Evolutionary conservation across 2,797 vertebrate genomes (phyloP), one percentile per base, ranked within the genome.

Genomic region (Rhodeus uyekii): DNA sequence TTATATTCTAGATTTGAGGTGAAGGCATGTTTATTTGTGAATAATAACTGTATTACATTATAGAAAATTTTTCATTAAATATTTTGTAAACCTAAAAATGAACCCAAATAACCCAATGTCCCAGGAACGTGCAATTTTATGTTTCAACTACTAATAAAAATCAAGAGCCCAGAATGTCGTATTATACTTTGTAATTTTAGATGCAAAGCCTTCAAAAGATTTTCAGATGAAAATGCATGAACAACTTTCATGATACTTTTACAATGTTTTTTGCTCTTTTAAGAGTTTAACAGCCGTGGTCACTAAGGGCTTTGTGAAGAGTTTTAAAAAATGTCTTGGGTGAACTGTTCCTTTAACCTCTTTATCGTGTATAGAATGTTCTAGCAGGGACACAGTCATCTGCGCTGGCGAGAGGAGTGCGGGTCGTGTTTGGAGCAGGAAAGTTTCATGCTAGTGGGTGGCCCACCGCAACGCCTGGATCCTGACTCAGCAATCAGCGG

Each of bases 401-500:
- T 93, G 90, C 76, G 76, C 80, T 58, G 81, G 83, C 8, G 46
- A 64, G 19, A 38, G 32, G 44, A 83, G 58, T 38, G 27, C 72
- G 74, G 75, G 65, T 81, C 85, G 71, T 68, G 53, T 80, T 84
- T 67, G 82, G 85, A 87, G 83, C 83, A 87, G 53, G 81, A 91
- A 89, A 87, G 85, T 89, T 88, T 85, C 80, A 19, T 79, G 76
- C 72, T 69, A 68, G 89, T 91, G 92, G 91, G 92, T 94, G 92
- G 94, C 87, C 93, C 22, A 60, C 48, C 36, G 38, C 87, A 80
- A 86, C 88, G 87, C 87, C 91, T 86, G 72, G 83, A 89, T 85
- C 82, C 90, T 90, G 89, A 93, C 90, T 93, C 87, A 91, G 90
- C 91, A 87, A 83, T 87, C 87, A 85, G 83, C 83, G 63, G 60